A percentile compares a stretch with the other conserved stretches of the same genome.
phyloP scores from a whole-genome alignment of 2,113 vertebrate genomes.

The Saguinus imperator region DNA sequence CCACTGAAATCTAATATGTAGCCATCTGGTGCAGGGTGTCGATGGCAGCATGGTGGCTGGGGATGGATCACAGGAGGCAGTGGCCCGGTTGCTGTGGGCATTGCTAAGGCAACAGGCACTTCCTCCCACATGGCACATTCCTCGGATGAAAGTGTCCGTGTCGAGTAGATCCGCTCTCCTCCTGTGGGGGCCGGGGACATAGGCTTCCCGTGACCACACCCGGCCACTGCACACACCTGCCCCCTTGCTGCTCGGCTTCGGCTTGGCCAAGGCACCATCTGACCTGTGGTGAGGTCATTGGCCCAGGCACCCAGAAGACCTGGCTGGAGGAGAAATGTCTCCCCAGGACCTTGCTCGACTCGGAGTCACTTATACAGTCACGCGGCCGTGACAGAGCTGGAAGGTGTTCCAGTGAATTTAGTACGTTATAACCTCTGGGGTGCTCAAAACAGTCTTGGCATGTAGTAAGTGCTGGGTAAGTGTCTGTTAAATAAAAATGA shows the following conservation, averaged over 20 bases:
- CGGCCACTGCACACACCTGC: neutral
- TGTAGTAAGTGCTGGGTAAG: neutral
- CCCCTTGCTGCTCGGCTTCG: neutral
- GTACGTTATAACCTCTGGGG: neutral
- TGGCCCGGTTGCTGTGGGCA: conserved; percentile 21
- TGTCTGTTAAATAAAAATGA: conserved; percentile 12
- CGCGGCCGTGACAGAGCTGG: neutral
- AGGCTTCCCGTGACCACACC: neutral
- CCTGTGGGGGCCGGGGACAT: neutral
- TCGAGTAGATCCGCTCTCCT: neutral
- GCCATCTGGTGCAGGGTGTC: conserved; percentile 66
- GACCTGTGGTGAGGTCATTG: conserved; percentile 25
- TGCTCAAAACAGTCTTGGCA: conserved; percentile 24
- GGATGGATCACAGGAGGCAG: conserved; percentile 61
- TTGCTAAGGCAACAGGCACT: conserved; percentile 51
- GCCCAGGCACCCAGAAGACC: neutral
- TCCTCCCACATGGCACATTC: neutral
- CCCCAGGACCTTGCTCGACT: neutral
- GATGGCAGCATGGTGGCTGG: conserved; percentile 45
- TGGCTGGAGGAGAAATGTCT: neutral
- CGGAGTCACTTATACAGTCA: neutral
- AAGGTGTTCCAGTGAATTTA: conserved; percentile 10
- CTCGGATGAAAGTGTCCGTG: neutral
- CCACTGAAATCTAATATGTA: conserved; percentile 57
- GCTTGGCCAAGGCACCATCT: neutral